Percentiles rank a stretch among this genome's conserved stretches.
Evolutionary conservation across 2,888 invertebrate species (phyloP).

Genomic region (Heteropelma amictum): DNA sequence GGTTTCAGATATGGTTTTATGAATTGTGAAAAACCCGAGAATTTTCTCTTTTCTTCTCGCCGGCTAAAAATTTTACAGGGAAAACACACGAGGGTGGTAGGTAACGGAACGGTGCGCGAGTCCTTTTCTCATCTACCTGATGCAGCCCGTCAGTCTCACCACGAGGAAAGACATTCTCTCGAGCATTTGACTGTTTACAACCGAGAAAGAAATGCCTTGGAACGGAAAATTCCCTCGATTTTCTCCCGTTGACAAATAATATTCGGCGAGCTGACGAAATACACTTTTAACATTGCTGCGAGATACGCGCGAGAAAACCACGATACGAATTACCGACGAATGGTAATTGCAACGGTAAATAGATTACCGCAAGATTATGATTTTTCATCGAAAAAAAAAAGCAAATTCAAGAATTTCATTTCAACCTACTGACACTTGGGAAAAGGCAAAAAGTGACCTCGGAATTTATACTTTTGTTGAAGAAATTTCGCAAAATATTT

Average conservation of each 20-base stretch:
- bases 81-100: conserved; percentile 33
- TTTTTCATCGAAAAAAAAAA: too few species aligned
- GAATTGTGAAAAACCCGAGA: neutral
- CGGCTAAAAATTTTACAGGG: conserved; percentile 1
- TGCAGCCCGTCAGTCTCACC: neutral
- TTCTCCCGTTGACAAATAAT: too few species aligned
- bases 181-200: neutral
- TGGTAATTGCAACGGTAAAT: too few species aligned
- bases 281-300: too few species aligned
- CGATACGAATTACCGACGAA: too few species aligned
- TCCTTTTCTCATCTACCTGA: conserved; percentile 38
- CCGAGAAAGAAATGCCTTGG: neutral
- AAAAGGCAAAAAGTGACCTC: too few species aligned
- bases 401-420: too few species aligned
- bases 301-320: too few species aligned
- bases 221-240: neutral
- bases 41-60: conserved; percentile 13
- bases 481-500: neutral
- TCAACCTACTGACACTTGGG: too few species aligned
- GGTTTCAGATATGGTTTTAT: neutral
- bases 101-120: conserved; percentile 25
- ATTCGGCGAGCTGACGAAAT: too few species aligned
- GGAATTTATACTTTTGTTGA: too few species aligned
- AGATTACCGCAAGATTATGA: too few species aligned
- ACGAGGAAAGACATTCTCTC: conserved; percentile 2